These are phyloP conservation scores for Amphimallon solstitiale DNA, from an alignment of 2,888 invertebrate species.

Conservation along the genomic window DNA sequence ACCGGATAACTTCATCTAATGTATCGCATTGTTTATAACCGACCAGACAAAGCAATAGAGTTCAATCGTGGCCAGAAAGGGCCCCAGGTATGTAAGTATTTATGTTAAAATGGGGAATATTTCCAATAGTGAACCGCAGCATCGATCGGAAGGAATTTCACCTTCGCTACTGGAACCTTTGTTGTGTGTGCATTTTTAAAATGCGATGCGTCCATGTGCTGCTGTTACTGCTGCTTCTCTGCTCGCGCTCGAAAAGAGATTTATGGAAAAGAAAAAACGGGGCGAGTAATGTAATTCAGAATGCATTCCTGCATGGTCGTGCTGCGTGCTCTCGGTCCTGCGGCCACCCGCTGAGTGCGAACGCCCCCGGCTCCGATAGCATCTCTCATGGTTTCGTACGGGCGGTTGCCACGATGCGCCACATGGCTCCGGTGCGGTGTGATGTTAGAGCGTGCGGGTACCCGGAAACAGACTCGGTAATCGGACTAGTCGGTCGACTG, in stretches of 20 bases:
- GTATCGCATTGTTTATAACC: slow-evolving; percentile 2
- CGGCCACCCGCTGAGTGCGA: slow-evolving; percentile 46
- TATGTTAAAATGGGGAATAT: slow-evolving; percentile 30
- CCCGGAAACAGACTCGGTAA: too few species aligned
- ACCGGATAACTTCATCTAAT: neutral
- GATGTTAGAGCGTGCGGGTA: too few species aligned
- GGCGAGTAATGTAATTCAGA: slow-evolving; percentile 47
- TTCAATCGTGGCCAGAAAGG: slow-evolving; percentile 12
- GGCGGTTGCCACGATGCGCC: too few species aligned
- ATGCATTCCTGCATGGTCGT: slow-evolving; percentile 47
- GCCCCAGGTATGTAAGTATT: slow-evolving; percentile 11
- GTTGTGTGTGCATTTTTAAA: slow-evolving; percentile 22
- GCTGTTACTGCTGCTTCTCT: neutral
- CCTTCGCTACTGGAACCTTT: slow-evolving; percentile 36
- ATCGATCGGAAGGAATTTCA: slow-evolving; percentile 38
- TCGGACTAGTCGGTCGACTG: too few species aligned
- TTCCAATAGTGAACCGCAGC: slow-evolving; percentile 23
- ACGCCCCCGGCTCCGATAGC: slow-evolving; percentile 42
- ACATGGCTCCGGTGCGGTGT: too few species aligned
- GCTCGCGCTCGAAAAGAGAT: slow-evolving; percentile 7
- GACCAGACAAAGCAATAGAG: neutral
- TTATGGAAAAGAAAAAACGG: slow-evolving; percentile 39
- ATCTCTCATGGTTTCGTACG: slow-evolving; percentile 34
- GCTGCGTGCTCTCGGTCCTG: slow-evolving; percentile 48
- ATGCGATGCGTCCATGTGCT: neutral